Base-by-base conservation (phyloP, 2,888 invertebrate species). In the Himalopsyche kuldschensis region DNA sequence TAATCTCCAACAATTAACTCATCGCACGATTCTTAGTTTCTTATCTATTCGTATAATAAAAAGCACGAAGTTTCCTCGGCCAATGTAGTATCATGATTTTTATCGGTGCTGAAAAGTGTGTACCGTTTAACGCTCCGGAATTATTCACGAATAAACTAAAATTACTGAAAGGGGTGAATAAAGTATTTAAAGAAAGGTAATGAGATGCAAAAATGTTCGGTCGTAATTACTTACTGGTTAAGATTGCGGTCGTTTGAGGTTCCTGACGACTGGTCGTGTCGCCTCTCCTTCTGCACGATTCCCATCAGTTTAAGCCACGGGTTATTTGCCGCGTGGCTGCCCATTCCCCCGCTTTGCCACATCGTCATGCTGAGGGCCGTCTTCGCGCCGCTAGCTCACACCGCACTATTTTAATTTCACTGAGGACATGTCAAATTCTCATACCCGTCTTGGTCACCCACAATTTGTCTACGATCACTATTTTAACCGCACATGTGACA, bases 251-350 rank as follows among this genome's bases (percentile, higher is more conserved):
- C 94, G 88, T 93, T 93, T 75, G 89, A 88, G 84, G 90, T 90
- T 83, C 92, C 92, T 85, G 92, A 91, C 86, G 91, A 91, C 84
- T 93, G 92, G 87, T 94, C 94, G 90, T 94, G 93, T 89, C 94
- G 94, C 86, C 95, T 91, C 89, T 95, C 95, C 91, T 95, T 95
- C 92, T 95, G 95, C 87, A 95, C 95, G 88, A 95, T 95, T 89
- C 95, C 95, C 95, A 95, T 95, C 87, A 95, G 91, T 90, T 95
- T 95, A 94, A 95, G 95, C 95, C 95, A 95, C 88, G 95, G 95
- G 90, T 95, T 95, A 93, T 95, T 95, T 89, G 93, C 93, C 88
- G 93, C 94, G 90, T 95, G 95, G 91, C 94, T 94, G 89, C 95
- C 94, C 92, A 95, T 95, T 90, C 95, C 95, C 87, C 91, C 91